These are phyloP conservation scores for Euspilapteryx auroguttella DNA, from an alignment of 2,888 invertebrate species.

Conservation along the genomic window DNA sequence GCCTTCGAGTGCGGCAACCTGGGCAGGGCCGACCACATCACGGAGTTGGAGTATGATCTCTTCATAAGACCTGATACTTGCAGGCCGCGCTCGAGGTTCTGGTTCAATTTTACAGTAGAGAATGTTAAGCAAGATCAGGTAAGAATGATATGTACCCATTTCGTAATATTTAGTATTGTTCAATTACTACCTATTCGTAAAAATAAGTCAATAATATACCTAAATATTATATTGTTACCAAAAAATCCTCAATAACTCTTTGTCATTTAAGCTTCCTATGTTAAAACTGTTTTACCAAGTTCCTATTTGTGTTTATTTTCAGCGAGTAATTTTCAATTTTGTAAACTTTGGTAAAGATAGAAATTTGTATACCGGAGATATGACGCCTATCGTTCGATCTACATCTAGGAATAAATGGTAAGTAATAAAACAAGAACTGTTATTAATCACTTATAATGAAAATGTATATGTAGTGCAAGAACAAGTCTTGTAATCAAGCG, in stretches of 20 bases:
- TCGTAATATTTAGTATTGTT: too few relatives aligned
- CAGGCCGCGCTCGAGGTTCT: slow-evolving; percentile 87
- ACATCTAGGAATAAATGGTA: slow-evolving; percentile 91
- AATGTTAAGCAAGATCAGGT: slow-evolving; percentile 93
- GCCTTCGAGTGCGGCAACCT: slow-evolving; percentile 96
- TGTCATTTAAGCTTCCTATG: too few relatives aligned
- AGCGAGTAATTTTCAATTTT: slow-evolving; percentile 95
- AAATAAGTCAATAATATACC: too few relatives aligned
- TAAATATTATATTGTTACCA: too few relatives aligned
- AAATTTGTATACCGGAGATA: slow-evolving; percentile 84
- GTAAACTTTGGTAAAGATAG: slow-evolving; percentile 94
- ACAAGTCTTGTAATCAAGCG: too few relatives aligned
- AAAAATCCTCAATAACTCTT: too few relatives aligned
- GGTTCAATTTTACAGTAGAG: slow-evolving; percentile 99
- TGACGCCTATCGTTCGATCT: slow-evolving; percentile 94
- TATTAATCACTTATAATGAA: too few relatives aligned
- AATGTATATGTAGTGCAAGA: too few relatives aligned
- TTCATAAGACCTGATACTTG: slow-evolving; percentile 96
- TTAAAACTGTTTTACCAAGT: too few relatives aligned
- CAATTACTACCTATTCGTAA: too few relatives aligned
- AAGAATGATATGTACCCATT: slow-evolving; percentile 6
- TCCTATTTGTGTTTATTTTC: too few relatives aligned
- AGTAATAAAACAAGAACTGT: too few relatives aligned
- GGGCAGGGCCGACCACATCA: slow-evolving; percentile 91
- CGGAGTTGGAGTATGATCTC: slow-evolving; percentile 94